Evolutionary conservation across 2,113 vertebrate species (phyloP).

Genomic region (Ciconia maguari): DNA sequence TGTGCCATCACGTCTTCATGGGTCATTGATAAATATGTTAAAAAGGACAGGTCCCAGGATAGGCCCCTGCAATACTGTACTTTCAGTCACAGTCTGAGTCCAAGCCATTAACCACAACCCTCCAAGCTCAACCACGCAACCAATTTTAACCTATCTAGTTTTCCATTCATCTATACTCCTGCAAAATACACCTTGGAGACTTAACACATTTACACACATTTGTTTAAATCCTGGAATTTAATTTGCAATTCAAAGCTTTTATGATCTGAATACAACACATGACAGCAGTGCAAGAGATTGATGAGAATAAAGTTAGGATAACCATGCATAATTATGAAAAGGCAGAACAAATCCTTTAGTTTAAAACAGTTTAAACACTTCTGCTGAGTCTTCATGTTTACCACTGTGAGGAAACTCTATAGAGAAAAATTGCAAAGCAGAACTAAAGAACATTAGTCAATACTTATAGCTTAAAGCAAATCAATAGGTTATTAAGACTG

Average conservation of each 20-base stretch:
- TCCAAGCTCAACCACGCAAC: not conserved
- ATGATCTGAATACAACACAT: not conserved
- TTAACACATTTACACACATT: not conserved
- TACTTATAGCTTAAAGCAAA: not conserved
- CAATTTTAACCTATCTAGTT: not conserved
- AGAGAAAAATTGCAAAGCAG: not conserved
- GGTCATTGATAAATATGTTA: not conserved
- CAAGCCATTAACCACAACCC: not conserved
- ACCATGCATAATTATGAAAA: not conserved
- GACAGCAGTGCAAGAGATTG: not conserved
- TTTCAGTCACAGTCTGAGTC: not conserved
- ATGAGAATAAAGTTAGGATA: not conserved
- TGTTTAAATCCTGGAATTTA: not conserved
- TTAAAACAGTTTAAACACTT: not conserved
- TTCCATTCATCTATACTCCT: not conserved
- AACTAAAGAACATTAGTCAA: not conserved
- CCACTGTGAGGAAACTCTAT: not conserved
- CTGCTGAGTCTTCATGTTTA: not conserved
- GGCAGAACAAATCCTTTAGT: not conserved
- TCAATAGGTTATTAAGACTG: not conserved
- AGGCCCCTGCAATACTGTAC: not conserved
- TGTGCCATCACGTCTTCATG: fast-evolving
- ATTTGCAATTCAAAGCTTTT: not conserved
- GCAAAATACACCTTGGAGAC: not conserved
- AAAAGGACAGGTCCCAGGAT: not conserved